Evolutionary conservation across 1,140 invertebrate genomes (phyloP), one percentile per base, ranked within the genome.

Genomic region (Conopomorpha cramerella): DNA sequence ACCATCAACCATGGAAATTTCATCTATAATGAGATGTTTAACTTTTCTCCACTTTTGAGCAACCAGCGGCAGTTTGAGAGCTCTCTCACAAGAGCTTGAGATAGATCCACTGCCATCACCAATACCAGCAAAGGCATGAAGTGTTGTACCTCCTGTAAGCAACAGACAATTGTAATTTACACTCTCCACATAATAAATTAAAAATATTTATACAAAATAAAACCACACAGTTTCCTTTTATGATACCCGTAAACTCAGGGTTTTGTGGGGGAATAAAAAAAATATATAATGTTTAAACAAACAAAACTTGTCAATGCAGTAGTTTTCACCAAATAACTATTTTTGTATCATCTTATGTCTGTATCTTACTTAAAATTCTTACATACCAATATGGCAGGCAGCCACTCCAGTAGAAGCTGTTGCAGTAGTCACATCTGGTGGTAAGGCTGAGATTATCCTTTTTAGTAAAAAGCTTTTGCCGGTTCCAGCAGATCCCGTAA

Each of bases 371-470:
- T n/a, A n/a, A n/a, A n/a, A n/a, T n/a, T n/a, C n/a, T 33, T 32
- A 46, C 51, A 46, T 50, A 81, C 79, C 92, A 55, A 98, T 91
- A 33, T 96, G 89, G 74, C 92, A 96, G 30, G 95, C 95, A 23
- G 95, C 95, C 11, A 96, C 91, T 34, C 93, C 95, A 27, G 95
- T 98, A 36, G 93, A 96, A 2, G 95, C 95, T 10, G 95, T 97
- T 1, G 92, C 86, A 47, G 89, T 84, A 2, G 95, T 96, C 7
- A 86, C 86, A 60, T 95, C 90, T 1, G 94, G 94, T n/a, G 94
- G 92, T 19, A 97, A 62, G 16, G 87, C 84, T 27, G 86, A 85
- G 25, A 96, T 89, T 34, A 96, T 95, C 52, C 86, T 86, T 33
- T 86, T 86, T 11, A 97, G 66, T 6, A 98, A 59, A 60, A 88